Conservation (phyloP, 2,797 vertebrate genomes). For the Erpetoichthys calabaricus region DNA sequence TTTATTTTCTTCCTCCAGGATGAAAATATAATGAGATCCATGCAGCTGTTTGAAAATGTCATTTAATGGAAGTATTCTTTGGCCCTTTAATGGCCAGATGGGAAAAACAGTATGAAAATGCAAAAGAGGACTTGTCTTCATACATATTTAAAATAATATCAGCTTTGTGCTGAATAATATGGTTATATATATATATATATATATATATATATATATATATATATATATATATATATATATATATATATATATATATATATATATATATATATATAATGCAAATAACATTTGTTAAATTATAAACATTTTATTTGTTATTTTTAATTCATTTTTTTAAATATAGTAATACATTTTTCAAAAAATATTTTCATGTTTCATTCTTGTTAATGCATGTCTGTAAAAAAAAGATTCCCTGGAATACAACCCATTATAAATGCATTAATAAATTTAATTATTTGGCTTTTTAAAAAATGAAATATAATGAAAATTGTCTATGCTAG, state of each 20-base stretch:
- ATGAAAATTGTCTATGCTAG: too few relatives aligned
- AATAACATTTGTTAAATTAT: constrained; percentile 42
- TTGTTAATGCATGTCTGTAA: constrained; percentile 1
- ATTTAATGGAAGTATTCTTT: constrained; percentile 61
- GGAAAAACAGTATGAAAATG: constrained; percentile 43
- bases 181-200: neutral
- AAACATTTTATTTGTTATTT: constrained; percentile 26
- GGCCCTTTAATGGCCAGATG: constrained; percentile 35
- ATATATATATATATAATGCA: constrained; percentile 40
- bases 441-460: too few relatives aligned
- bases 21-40: constrained; percentile 97
- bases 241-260: neutral
- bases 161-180: constrained; percentile 45
- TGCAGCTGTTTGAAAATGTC: constrained; percentile 99
- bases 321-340: constrained; percentile 23
- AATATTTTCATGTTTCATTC: constrained; percentile 3
- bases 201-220: too few relatives aligned
- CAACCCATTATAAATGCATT: neutral
- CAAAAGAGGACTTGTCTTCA: constrained; percentile 43
- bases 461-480: too few relatives aligned
- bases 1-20: constrained; percentile 56
- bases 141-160: constrained; percentile 48
- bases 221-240: too few relatives aligned
- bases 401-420: constrained; percentile 2
- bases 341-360: constrained; percentile 13